Evolutionary conservation across 2,797 vertebrate species (phyloP).

Genomic region (Pyrrhura leucotis): DNA sequence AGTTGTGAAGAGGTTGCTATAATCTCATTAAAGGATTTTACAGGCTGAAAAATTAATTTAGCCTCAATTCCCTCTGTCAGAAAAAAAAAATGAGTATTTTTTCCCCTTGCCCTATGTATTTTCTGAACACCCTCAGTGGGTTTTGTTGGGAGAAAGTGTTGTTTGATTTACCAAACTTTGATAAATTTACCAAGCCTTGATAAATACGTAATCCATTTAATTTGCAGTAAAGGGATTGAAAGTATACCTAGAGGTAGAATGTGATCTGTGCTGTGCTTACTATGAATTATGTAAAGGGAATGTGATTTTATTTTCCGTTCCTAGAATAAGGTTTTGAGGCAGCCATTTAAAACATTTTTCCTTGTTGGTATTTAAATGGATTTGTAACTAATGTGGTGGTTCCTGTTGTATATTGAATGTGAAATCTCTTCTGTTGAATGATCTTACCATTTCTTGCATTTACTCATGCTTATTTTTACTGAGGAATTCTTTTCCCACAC

Average conservation of each 20-base stretch:
- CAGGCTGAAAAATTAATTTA: neutral
- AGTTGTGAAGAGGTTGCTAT: neutral
- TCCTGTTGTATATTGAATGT: neutral
- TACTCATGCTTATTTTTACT: neutral
- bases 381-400: neutral
- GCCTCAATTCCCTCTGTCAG: neutral
- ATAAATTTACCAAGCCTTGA: neutral
- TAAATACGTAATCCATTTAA: neutral
- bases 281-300: neutral
- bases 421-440: neutral
- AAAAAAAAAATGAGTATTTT: neutral
- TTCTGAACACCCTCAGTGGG: neutral
- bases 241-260: neutral
- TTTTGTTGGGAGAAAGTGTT: neutral
- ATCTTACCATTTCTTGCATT: neutral
- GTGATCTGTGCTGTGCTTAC: neutral
- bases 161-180: neutral
- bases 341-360: neutral
- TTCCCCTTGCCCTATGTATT: neutral
- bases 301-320: neutral
- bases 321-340: neutral
- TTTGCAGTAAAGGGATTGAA: neutral
- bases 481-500: accelerated
- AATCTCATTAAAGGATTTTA: neutral
- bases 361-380: neutral